These are phyloP conservation scores for Epinephelus cyanopodus DNA, from an alignment of 2,113 vertebrate genomes.

Conservation along the genomic window DNA sequence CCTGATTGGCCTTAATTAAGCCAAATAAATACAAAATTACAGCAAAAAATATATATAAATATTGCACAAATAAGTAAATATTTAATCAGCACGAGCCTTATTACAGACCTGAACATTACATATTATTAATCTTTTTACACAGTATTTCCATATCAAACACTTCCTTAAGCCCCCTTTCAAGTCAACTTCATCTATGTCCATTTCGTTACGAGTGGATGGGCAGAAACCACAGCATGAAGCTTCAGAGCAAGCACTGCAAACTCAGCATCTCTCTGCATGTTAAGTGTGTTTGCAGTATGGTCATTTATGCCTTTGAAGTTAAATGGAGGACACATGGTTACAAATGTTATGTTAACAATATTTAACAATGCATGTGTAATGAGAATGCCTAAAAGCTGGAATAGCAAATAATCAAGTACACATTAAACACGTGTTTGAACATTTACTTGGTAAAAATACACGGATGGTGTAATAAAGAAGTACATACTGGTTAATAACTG, in stretches of 20 bases:
- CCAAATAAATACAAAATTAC: neutral
- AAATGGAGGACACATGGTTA: neutral
- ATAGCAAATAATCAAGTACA: neutral
- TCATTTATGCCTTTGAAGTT: neutral
- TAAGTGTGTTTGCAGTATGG: neutral
- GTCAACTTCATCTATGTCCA: neutral
- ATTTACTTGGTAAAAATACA: neutral
- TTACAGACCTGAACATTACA: neutral
- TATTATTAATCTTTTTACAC: neutral
- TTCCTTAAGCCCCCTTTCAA: neutral
- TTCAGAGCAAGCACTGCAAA: neutral
- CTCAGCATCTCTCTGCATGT: neutral
- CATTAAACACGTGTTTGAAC: neutral
- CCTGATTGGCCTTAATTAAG: neutral
- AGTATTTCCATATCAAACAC: neutral
- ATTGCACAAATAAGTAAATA: neutral
- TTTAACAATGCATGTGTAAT: neutral
- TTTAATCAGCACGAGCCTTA: neutral
- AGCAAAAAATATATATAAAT: neutral
- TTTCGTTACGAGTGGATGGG: neutral
- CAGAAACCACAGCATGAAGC: neutral
- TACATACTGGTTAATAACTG: conserved; percentile 95
- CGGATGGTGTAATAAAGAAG: neutral
- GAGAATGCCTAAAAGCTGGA: neutral
- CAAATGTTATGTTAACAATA: neutral